These are phyloP conservation scores for Papilio gigon DNA, from an alignment of 2,888 invertebrate genomes.

Conservation along the genomic window DNA sequence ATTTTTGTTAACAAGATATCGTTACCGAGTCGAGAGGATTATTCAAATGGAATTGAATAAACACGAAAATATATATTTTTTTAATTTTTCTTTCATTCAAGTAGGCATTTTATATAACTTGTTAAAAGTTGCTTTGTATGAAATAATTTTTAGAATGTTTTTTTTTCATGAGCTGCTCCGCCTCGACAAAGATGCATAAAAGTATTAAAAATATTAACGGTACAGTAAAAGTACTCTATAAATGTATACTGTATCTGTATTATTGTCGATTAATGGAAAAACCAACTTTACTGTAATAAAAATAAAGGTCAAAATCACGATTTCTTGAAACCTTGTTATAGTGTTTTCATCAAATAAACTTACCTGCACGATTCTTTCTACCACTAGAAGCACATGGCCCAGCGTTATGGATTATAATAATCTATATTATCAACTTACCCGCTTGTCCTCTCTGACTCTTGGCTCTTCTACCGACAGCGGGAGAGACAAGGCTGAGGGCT, in stretches of 20 bases:
- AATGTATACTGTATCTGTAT: too few relatives aligned
- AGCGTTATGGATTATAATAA: not conserved
- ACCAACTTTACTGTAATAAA: too few relatives aligned
- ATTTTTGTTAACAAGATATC: conserved; percentile 24
- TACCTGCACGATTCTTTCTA: not conserved
- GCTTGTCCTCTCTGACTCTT: conserved; percentile 89
- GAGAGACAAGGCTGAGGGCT: conserved; percentile 84
- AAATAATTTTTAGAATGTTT: not conserved
- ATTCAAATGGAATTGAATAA: conserved; percentile 13
- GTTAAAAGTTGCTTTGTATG: not conserved
- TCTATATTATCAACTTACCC: conserved; percentile 79
- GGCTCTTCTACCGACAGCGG: conserved; percentile 88
- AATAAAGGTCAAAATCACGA: too few relatives aligned
- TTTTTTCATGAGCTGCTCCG: too few relatives aligned
- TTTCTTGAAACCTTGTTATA: too few relatives aligned
- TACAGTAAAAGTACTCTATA: too few relatives aligned
- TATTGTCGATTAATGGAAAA: too few relatives aligned
- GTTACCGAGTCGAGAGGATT: conserved; percentile 3
- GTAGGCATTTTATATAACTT: not conserved
- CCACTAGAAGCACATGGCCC: not conserved
- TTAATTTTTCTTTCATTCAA: not conserved
- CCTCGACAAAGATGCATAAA: too few relatives aligned
- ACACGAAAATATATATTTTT: not conserved
- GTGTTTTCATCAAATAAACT: too few relatives aligned
- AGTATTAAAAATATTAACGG: too few relatives aligned